Evolutionary conservation across 1,140 invertebrate species (phyloP), one percentile per base, ranked within the genome.

Genomic region (Zaprionus capensis): DNA sequence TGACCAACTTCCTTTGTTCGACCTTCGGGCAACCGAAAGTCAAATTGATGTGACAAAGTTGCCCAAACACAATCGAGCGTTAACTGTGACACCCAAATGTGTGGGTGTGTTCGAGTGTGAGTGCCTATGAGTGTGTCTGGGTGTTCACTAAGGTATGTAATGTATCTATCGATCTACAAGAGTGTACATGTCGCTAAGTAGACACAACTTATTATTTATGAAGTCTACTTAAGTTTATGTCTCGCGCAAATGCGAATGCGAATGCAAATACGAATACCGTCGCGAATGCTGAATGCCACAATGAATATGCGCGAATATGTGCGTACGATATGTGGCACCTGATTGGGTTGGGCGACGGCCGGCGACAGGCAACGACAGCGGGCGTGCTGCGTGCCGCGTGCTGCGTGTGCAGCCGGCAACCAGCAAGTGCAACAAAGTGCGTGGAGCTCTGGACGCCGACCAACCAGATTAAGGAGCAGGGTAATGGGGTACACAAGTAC

Each of bases 151-250:
- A 46, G 41, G n/a, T 46, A 46, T 46, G n/a, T 46, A 81, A 46
- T 46, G n/a, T 46, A 81, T 87, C 81, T 69, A 20, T 61, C 78
- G 79, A 88, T 87, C 81, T 88, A 72, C 51, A 41, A 73, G 55
- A 68, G 66, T 88, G 74, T 81, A 88, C 78, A 84, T 88, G 83
- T 90, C 81, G 84, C 84, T 90, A 88, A 88, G 84, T 84, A 88
- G 85, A 88, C 84, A 88, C 75, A 88, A 84, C 66, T 88, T 88
- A 88, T 88, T 88, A 88, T 88, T 88, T 88, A 88, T 88, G 77
- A 76, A 81, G 75, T 90, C 81, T 84, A 81, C 81, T 76, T 78
- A 73, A 68, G 87, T 88, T 61, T 81, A 73, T 66, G 75, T 17
- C 46, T 51, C 9, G 46, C 12, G 38, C 20, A 12, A 49, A 49